Evolutionary conservation across 2,888 invertebrate species (phyloP).

Genomic region (Drosophila picticornis): DNA sequence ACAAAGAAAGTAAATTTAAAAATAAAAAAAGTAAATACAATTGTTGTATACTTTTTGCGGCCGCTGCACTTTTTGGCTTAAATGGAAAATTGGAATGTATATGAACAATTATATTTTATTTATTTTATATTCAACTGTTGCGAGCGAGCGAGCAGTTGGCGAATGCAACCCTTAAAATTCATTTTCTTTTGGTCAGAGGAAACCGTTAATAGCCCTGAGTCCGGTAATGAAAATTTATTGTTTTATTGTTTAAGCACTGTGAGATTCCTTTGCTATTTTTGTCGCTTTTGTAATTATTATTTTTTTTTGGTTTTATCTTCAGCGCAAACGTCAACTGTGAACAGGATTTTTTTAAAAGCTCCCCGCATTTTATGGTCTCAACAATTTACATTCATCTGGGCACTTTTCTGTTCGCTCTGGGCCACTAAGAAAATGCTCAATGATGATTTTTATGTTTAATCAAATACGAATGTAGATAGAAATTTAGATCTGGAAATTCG

Average conservation of each 20-base stretch:
- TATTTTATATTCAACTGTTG: constrained; percentile 37
- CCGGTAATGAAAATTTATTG: constrained; percentile 82
- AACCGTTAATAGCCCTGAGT: constrained; percentile 73
- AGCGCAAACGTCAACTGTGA: constrained; percentile 62
- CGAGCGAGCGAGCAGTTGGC: constrained; percentile 16
- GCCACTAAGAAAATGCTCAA: constrained; percentile 40
- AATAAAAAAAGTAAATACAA: constrained; percentile 30
- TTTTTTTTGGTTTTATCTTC: constrained; percentile 46
- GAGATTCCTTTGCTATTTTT: constrained; percentile 13
- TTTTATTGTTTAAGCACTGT: constrained; percentile 76
- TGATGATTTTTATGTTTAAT: constrained; percentile 12
- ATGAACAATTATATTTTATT: constrained; percentile 59
- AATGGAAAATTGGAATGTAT: constrained; percentile 28
- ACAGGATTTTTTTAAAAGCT: constrained; percentile 54
- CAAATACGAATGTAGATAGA: background rate
- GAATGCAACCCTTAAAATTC: constrained; percentile 38
- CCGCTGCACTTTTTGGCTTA: constrained; percentile 64
- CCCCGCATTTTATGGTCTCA: constrained; percentile 64
- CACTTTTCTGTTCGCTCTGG: constrained; percentile 26
- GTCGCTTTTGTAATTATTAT: constrained; percentile 8
- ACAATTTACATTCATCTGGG: constrained; percentile 70
- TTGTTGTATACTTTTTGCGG: constrained; percentile 52
- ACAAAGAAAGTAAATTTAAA: constrained; percentile 18
- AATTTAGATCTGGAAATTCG: background rate
- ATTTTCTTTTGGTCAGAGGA: constrained; percentile 69